phyloP scores from a whole-genome alignment of 2,888 invertebrate genomes.

The Silvanus unidentatus region DNA sequence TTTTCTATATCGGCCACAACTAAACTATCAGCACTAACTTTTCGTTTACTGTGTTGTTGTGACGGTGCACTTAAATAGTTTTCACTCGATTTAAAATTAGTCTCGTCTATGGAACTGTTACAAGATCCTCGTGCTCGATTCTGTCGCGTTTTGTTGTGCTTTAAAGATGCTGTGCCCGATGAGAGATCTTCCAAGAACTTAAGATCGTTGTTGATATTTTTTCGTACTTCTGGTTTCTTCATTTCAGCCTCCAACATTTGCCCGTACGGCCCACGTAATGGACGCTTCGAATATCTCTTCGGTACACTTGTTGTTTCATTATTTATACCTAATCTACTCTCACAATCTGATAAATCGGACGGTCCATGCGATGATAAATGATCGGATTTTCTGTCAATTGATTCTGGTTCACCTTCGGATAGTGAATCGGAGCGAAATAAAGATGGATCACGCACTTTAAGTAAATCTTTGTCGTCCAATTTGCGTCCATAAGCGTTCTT shows the following conservation, averaged over 20 bases:
- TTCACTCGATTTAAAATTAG: constrained; percentile 18
- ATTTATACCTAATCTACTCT: constrained; percentile 46
- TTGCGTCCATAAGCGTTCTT: constrained; percentile 49
- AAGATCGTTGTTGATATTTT: constrained; percentile 54
- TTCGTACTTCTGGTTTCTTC: constrained; percentile 59
- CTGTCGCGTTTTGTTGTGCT: constrained; percentile 31
- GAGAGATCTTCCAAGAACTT: constrained; percentile 50
- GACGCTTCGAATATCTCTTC: constrained; percentile 67
- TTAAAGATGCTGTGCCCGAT: constrained; percentile 17
- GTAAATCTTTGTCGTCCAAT: constrained; percentile 59
- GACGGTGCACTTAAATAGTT: constrained; percentile 23
- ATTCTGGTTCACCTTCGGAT: constrained; percentile 67
- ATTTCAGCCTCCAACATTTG: constrained; percentile 78
- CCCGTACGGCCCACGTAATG: constrained; percentile 69
- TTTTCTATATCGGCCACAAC: constrained; percentile 26
- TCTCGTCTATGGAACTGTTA: constrained; percentile 52
- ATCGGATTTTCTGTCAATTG: constrained; percentile 52
- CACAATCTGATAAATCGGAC: constrained; percentile 60
- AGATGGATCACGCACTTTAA: constrained; percentile 26
- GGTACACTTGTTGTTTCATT: constrained; percentile 51
- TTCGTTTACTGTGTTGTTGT: constrained; percentile 34
- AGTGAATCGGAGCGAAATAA: constrained; percentile 57
- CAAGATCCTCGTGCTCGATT: constrained; percentile 45
- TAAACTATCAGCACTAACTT: constrained; percentile 45
- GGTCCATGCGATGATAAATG: constrained; percentile 44